Percentiles rank a stretch among this genome's conserved stretches.
Evolutionary conservation across 1,140 invertebrate genomes (phyloP).

Genomic region (Sarcophaga peregrina): DNA sequence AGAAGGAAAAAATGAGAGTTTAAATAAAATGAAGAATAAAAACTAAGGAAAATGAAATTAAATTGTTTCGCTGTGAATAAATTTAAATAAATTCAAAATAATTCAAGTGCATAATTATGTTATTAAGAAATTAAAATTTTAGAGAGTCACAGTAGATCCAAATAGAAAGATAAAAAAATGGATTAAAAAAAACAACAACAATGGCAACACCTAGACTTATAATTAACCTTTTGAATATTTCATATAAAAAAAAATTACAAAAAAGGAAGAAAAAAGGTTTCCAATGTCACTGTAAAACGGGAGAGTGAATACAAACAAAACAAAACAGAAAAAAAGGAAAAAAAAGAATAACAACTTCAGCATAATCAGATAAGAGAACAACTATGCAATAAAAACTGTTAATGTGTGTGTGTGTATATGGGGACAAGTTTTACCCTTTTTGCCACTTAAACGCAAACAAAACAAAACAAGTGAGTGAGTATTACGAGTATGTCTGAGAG

Average conservation of each 20-base stretch:
- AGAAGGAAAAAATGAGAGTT: not conserved
- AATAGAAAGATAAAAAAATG: not conserved
- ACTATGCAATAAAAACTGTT: not conserved
- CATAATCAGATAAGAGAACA: slow-evolving; percentile 15
- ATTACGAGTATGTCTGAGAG: no score
- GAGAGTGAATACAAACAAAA: no score
- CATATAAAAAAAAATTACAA: not conserved
- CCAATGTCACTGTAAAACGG: slow-evolving; percentile 2
- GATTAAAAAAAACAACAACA: no score
- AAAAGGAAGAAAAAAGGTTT: not conserved
- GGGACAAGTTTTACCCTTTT: not conserved
- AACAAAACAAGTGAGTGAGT: no score
- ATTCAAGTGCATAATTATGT: not conserved
- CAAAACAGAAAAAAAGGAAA: no score
- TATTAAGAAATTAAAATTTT: not conserved
- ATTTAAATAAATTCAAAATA: slow-evolving; percentile 12
- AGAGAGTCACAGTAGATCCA: not conserved
- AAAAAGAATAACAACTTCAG: not conserved
- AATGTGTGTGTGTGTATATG: not conserved
- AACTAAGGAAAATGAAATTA: not conserved
- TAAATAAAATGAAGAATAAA: slow-evolving; percentile 3
- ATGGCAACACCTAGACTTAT: not conserved
- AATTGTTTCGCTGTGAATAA: not conserved
- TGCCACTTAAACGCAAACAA: not conserved
- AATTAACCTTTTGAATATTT: slow-evolving; percentile 10